Base-by-base conservation (phyloP, 2,797 vertebrate species). In the Esox lucius region DNA sequence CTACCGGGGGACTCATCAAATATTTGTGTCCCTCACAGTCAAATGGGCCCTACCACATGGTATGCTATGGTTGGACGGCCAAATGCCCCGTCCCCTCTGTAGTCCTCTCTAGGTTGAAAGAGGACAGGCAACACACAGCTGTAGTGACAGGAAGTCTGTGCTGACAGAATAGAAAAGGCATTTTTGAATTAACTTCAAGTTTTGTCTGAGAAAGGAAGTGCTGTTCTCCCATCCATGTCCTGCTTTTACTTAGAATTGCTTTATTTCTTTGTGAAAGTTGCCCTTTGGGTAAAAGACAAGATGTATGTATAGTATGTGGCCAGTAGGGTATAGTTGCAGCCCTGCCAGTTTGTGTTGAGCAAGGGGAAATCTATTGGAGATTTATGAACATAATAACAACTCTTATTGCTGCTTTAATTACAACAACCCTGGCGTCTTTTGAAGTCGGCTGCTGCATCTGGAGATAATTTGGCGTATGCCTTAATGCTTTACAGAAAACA, bases 351-450 rank as follows among this genome's bases (percentile, higher is more conserved):
- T 84, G 75, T 87, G 81, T 86, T 79, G 85, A 87, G 87, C 84
- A 79, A 88, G 78, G 85, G 86, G 87, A 91, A 88, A 88, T 90
- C 85, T 89, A 83, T 81, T 75, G 72, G 75, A 90, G 85, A 90
- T 90, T 91, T 88, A 88, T 89, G 87, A 85, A 86, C 88, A 92
- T 90, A 88, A 88, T 91, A 92, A 92, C 90, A 81, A 90, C 83
- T 89, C 80, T 68, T 84, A 84, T 87, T 87, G 80, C 86, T 81
- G 82, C 86, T 90, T 90, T 91, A 89, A 91, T 93, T 90, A 89
- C 85, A 88, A 78, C 83, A 79, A 83, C 86, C 80, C 88, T 90
- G 79, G 35, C 48, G 22, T 24, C 22, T 51, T 75, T 71, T 64
- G 48, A 91, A 90, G 87, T 90, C 46, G 35, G 75, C 76, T 66